A percentile compares a stretch with the other conserved stretches of the same genome.
Conservation (phyloP, 1,140 invertebrate genomes). For the Melipona quadrifasciata region DNA sequence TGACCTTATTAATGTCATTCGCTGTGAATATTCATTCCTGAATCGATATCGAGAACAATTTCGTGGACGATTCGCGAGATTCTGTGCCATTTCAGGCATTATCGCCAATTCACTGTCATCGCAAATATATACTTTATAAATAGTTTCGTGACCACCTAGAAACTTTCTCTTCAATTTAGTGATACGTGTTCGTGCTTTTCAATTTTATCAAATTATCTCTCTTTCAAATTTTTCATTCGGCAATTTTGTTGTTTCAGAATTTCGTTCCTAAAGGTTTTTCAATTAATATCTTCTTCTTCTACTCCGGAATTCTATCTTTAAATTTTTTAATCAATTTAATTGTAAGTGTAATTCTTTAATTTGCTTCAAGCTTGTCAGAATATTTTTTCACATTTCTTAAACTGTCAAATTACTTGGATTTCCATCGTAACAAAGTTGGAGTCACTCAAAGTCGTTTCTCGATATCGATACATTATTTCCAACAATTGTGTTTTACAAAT, state of each 20-base stretch:
- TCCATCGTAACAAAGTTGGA: too few species aligned
- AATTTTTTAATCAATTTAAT: not conserved
- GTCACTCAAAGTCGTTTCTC: too few species aligned
- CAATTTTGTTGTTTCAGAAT: not conserved
- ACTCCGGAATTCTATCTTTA: not conserved
- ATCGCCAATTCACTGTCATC: not conserved
- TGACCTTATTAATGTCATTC: constrained; percentile 34
- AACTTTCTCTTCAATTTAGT: not conserved
- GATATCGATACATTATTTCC: too few species aligned
- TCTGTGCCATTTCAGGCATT: not conserved
- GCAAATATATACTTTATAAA: not conserved
- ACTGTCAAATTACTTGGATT: too few species aligned
- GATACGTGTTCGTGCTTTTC: too few species aligned
- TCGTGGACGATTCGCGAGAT: constrained; percentile 26
- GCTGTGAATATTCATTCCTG: constrained; percentile 9
- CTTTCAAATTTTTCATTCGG: not conserved
- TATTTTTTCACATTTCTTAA: too few species aligned
- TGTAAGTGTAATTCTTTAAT: not conserved
- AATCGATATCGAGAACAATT: constrained; percentile 52
- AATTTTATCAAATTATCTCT: not conserved
- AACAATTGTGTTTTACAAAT: too few species aligned
- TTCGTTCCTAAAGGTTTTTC: not conserved
- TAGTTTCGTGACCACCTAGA: not conserved
- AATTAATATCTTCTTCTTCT: not conserved
- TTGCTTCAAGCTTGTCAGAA: too few species aligned